phyloP scores from a whole-genome alignment of 2,888 invertebrate genomes.

The Stenchaetothrips biformis region DNA sequence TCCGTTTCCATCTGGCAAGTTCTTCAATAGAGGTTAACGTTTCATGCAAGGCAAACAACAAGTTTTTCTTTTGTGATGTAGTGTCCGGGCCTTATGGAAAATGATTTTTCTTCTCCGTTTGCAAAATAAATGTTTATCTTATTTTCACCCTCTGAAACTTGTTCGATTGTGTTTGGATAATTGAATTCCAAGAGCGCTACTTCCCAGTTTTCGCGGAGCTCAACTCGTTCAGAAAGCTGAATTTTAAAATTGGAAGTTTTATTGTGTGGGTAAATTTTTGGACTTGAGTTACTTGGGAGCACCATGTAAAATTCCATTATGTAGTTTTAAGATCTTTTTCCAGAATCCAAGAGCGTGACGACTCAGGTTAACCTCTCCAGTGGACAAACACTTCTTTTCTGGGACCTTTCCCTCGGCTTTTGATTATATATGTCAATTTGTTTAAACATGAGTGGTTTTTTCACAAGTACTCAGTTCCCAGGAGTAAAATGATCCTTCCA shows the following conservation, averaged over 20 bases:
- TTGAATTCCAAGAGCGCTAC: background rate
- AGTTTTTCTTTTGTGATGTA: background rate
- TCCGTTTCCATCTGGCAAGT: background rate
- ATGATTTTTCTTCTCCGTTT: background rate
- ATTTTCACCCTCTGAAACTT: background rate
- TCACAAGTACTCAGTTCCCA: no score
- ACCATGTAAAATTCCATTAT: background rate
- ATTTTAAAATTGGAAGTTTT: background rate
- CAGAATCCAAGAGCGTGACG: background rate
- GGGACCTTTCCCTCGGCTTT: background rate
- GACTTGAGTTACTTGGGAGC: background rate
- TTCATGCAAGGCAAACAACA: background rate
- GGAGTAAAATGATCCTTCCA: no score
- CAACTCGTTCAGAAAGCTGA: background rate
- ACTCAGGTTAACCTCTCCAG: background rate
- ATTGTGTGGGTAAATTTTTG: background rate
- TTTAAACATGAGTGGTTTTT: background rate
- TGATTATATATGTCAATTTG: slow-evolving; percentile 1
- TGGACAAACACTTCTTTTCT: background rate
- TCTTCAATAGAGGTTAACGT: background rate
- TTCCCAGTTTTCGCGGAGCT: background rate
- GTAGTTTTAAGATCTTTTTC: background rate
- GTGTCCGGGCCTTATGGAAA: background rate
- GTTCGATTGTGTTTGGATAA: background rate
- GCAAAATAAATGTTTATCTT: background rate